Evolutionary conservation across 1,140 invertebrate species (phyloP).

Genomic region (Leptoteleia sp.): DNA sequence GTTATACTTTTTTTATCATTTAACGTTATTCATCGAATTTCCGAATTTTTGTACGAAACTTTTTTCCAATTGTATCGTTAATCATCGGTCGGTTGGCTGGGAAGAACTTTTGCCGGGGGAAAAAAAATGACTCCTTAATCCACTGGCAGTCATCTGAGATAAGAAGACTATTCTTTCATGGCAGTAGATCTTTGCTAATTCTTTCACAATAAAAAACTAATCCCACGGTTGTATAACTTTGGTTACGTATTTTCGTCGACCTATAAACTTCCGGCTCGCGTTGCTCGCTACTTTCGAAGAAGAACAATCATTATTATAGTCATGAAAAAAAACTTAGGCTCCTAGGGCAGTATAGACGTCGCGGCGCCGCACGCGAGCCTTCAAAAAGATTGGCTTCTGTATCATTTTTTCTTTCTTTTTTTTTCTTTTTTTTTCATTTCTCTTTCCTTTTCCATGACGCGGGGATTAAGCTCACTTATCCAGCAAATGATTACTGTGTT

Average conservation of each 20-base stretch:
- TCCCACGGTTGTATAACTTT: slow-evolving; percentile 17
- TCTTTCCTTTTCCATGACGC: slow-evolving; percentile 25
- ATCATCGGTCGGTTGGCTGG: too few species aligned
- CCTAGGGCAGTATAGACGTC: slow-evolving; percentile 66
- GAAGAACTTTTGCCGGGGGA: too few species aligned
- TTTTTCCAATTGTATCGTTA: too few species aligned
- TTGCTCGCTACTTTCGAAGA: slow-evolving; percentile 45
- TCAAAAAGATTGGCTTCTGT: slow-evolving; percentile 57
- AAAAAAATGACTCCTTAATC: too few species aligned
- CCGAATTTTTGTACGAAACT: too few species aligned
- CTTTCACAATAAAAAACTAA: slow-evolving; percentile 28
- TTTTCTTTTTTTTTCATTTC: too few species aligned
- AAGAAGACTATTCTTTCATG: slow-evolving; percentile 5
- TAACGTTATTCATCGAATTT: too few species aligned
- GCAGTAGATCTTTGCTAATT: not conserved
- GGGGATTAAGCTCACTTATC: slow-evolving; percentile 23
- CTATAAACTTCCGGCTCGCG: slow-evolving; percentile 53
- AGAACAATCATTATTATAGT: slow-evolving; percentile 60
- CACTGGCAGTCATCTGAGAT: too few species aligned
- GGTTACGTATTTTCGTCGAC: slow-evolving; percentile 48
- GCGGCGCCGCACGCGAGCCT: slow-evolving; percentile 71
- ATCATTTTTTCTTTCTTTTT: too few species aligned
- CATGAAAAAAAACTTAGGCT: slow-evolving; percentile 60
- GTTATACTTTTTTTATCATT: too few species aligned
- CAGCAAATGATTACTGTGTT: slow-evolving; percentile 13